phyloP scores from a whole-genome alignment of 2,113 vertebrate species.

The Empidonax traillii region DNA sequence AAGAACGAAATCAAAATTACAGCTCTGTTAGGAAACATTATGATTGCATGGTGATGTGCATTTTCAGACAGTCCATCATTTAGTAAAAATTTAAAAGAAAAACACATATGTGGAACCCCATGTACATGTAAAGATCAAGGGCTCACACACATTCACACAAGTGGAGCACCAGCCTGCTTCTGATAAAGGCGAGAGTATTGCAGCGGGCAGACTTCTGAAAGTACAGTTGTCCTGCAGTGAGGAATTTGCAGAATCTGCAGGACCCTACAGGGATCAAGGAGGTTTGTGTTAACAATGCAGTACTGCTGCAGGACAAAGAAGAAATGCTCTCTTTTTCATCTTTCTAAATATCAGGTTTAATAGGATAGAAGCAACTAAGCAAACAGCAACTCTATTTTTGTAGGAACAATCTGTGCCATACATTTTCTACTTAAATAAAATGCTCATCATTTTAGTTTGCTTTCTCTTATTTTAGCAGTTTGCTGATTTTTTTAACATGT shows the following conservation, averaged over 20 bases:
- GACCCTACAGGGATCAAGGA: constrained; percentile 34
- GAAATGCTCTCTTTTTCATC: constrained; percentile 3
- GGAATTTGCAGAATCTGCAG: constrained; percentile 61
- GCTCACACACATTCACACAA: neutral
- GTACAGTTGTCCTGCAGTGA: constrained; percentile 28
- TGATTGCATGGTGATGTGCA: neutral
- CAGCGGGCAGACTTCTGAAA: neutral
- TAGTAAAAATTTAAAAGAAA: constrained; percentile 1
- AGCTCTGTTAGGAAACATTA: neutral
- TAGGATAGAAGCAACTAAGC: neutral
- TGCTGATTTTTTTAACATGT: neutral
- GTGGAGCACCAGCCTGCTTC: neutral
- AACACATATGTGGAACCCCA: neutral
- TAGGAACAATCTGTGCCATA: neutral
- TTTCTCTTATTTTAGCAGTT: neutral
- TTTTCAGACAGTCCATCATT: neutral
- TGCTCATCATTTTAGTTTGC: neutral
- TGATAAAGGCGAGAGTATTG: neutral
- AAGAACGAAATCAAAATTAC: neutral
- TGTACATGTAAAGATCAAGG: neutral
- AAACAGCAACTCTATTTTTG: neutral
- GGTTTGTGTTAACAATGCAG: neutral
- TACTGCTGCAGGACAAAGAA: neutral
- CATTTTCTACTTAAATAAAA: neutral
- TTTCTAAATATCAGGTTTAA: neutral